phyloP scores from a whole-genome alignment of 2,888 invertebrate species.

The Cryptocephalus primarius region DNA sequence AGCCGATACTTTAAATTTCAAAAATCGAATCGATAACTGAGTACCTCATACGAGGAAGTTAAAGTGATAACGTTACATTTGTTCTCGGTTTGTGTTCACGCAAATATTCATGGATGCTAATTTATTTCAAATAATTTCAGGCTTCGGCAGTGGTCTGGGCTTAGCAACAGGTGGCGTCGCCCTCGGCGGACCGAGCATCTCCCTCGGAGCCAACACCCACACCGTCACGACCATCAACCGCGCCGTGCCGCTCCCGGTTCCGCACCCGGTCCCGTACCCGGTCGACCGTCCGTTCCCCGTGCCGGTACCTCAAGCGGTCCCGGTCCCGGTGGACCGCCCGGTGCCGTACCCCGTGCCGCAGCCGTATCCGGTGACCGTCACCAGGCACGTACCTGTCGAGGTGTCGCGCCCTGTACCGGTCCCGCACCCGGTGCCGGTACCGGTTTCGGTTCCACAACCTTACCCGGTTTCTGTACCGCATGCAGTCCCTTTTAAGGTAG shows the following conservation, averaged over 20 bases:
- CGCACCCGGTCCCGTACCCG: conserved; percentile 43
- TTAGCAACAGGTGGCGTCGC: conserved; percentile 12
- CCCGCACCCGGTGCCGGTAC: conserved; percentile 21
- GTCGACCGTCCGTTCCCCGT: conserved; percentile 35
- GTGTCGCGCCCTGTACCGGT: conserved; percentile 27
- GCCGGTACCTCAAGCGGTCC: conserved; percentile 29
- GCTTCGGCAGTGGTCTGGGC: conserved; percentile 11
- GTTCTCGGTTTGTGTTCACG: no score
- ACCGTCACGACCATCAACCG: conserved; percentile 34
- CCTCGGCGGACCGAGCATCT: conserved; percentile 15
- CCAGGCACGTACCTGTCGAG: conserved; percentile 26
- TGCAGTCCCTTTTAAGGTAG: conserved; percentile 18
- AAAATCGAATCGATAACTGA: no score
- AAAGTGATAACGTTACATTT: no score
- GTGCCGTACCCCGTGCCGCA: conserved; percentile 27
- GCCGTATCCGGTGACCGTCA: conserved; percentile 41
- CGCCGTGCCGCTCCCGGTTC: conserved; percentile 41
- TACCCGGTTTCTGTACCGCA: conserved; percentile 23
- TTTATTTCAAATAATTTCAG: not conserved
- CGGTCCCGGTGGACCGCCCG: conserved; percentile 38
- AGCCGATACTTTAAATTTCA: no score
- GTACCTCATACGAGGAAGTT: no score
- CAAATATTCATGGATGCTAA: no score
- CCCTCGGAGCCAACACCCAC: conserved; percentile 17
- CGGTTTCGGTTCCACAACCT: conserved; percentile 21